Evolutionary conservation across 2,797 vertebrate species (phyloP).

Genomic region (Ibycter americanus): DNA sequence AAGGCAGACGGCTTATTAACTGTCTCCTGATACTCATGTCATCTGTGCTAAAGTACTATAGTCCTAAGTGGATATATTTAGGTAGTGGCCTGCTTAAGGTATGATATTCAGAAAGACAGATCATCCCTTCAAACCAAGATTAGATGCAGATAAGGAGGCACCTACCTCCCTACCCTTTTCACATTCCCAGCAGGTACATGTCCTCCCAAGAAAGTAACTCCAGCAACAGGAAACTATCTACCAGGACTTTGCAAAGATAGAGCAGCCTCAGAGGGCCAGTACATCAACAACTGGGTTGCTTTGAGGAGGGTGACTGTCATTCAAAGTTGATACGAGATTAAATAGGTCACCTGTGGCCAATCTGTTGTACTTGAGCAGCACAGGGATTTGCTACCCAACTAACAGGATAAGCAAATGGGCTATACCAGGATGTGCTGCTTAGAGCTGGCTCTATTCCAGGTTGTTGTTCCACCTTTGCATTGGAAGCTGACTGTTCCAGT

Average conservation of each 20-base stretch:
- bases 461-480: background rate
- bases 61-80: background rate
- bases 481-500: background rate
- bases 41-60: background rate
- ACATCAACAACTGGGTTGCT: background rate
- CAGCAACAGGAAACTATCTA: background rate
- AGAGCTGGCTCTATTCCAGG: background rate
- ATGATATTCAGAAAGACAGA: background rate
- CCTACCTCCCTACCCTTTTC: background rate
- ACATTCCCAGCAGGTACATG: background rate
- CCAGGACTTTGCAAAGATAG: background rate
- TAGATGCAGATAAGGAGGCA: background rate
- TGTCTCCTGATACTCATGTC: background rate
- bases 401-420: background rate
- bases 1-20: background rate
- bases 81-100: background rate
- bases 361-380: background rate
- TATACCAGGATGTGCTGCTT: background rate
- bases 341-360: background rate
- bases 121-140: background rate
- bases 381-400: background rate
- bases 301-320: background rate
- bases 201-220: background rate
- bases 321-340: background rate
- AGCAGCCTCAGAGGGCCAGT: background rate